These are phyloP conservation scores for Triplophysa rosa DNA, from an alignment of 2,113 vertebrate species.

Conservation along the genomic window DNA sequence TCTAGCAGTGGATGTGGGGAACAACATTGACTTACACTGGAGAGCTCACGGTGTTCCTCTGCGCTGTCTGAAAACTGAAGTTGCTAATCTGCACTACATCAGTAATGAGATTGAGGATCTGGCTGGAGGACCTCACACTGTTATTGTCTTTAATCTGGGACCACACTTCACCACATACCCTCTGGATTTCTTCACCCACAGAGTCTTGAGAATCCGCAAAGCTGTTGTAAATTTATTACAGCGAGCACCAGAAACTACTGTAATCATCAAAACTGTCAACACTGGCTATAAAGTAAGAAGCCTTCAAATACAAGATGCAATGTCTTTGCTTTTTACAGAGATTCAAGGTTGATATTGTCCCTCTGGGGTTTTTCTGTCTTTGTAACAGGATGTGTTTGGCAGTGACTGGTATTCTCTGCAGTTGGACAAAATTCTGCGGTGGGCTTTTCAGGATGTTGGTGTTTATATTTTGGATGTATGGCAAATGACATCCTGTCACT, in stretches of 20 bases:
- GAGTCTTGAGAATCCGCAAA: constrained; percentile 46
- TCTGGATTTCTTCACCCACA: constrained; percentile 32
- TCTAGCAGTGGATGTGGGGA: constrained; percentile 34
- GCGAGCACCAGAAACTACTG: constrained; percentile 45
- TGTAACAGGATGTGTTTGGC: constrained; percentile 29
- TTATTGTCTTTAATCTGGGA: constrained; percentile 54
- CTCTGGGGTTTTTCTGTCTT: too few species aligned
- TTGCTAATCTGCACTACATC: constrained; percentile 53
- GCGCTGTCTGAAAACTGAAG: background rate
- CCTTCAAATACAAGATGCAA: too few species aligned
- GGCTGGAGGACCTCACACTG: constrained; percentile 48
- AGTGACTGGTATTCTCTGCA: constrained; percentile 54
- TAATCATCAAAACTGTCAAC: constrained; percentile 59
- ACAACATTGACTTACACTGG: constrained; percentile 47
- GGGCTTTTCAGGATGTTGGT: constrained; percentile 49
- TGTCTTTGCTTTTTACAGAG: too few species aligned
- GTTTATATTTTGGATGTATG: constrained; percentile 60
- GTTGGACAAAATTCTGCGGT: constrained; percentile 53
- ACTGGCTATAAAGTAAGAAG: constrained; percentile 49
- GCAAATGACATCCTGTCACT: constrained; percentile 66
- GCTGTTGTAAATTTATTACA: constrained; percentile 47
- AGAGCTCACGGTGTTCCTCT: constrained; percentile 54
- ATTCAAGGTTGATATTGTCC: too few species aligned
- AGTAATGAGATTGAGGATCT: constrained; percentile 48
- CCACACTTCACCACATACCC: constrained; percentile 61